Base-by-base conservation (phyloP, 2,113 vertebrate genomes). In the Cyanistes caeruleus region DNA sequence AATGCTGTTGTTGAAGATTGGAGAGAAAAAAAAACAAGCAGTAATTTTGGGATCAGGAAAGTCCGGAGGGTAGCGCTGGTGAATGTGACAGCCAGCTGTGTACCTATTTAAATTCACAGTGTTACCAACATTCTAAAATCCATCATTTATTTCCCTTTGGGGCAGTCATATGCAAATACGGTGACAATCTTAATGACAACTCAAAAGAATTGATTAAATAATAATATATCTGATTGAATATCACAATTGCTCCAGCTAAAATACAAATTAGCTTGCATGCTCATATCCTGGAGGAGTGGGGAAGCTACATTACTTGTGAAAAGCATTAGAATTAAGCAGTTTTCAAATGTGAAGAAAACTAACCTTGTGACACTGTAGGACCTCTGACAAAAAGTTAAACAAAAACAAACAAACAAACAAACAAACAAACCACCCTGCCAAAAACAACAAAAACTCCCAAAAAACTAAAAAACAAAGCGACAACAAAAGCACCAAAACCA, bases 121-220 rank as follows among this genome's bases (percentile, higher is more conserved):
- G 19, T 59, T 84, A 68, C 15, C 41, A 79, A 15, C n/a, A 21
- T 81, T 87, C 73, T 60, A 64, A 87, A 87, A 31, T 64, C 67
- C 46, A 56, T n/a, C 2, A 15, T 72, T 78, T 76, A 35, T 68
- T 85, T 82, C 49, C 64, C 82, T 84, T 87, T 41, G 56, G 74
- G 56, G 25, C n/a, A 90, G 4, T 65, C 41, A 49, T 73, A 60
- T 76, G 67, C 25, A 90, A 90, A 82, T 91, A 88, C 8, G 19
- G 39, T 87, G 44, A 53, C 22, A 85, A 79, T 62, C n/a, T 79
- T 56, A 84, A 70, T 53, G 83, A 80, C n/a, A 78, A 56, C 31
- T 65, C 49, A 62, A 83, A 15, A 41, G 20, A 92, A 90, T 60
- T 73, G 49, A 90, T 94, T 84, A 85, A 93, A 83, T 68, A 69